Evolutionary conservation across 2,113 vertebrate species (phyloP).

Genomic region (Capricornis sumatraensis): DNA sequence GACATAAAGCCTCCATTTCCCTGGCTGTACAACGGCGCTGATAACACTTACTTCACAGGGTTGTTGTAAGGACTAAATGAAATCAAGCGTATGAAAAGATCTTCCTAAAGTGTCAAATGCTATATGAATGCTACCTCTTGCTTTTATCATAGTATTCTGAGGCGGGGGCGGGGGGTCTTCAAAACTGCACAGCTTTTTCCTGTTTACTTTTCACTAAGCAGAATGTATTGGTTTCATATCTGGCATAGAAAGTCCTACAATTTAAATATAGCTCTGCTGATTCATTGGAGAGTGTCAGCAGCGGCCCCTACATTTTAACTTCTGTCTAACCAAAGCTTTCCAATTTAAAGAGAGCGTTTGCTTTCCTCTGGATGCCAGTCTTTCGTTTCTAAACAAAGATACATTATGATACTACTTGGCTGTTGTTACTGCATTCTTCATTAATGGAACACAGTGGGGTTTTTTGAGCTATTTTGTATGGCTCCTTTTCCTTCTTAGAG

Average conservation of each 20-base stretch:
- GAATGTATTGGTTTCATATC: constrained; percentile 27
- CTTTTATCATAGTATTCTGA: background rate
- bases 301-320: background rate
- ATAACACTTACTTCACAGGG: background rate
- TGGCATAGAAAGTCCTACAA: constrained; percentile 21
- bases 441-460: background rate
- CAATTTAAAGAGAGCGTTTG: background rate
- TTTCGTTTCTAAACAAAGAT: constrained; percentile 27
- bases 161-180: rapidly evolving
- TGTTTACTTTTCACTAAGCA: constrained; percentile 31
- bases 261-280: constrained; percentile 61
- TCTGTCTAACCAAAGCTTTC: background rate
- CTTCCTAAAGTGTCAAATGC: background rate
- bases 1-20: background rate
- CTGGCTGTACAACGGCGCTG: background rate
- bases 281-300: background rate
- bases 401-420: background rate
- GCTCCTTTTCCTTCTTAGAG: background rate
- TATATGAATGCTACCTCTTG: background rate
- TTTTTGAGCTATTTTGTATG: background rate
- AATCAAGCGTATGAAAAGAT: background rate
- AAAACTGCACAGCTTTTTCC: background rate
- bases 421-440: background rate
- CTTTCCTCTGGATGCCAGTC: constrained; percentile 9
- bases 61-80: background rate